phyloP scores from a whole-genome alignment of 1,140 invertebrate species.

The Aradophagus sp. region DNA sequence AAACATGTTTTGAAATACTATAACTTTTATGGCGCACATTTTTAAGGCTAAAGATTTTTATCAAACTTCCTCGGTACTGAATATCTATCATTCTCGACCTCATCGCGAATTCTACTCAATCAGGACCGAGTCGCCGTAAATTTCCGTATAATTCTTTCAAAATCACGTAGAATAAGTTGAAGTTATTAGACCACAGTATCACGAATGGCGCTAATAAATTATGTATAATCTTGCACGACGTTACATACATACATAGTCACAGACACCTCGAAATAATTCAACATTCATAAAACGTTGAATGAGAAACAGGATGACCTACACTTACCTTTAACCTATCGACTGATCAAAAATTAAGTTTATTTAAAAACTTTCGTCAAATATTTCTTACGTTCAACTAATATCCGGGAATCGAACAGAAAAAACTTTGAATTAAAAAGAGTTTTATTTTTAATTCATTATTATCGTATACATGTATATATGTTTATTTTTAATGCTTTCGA shows the following conservation, averaged over 20 bases:
- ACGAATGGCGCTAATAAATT: constrained; percentile 36
- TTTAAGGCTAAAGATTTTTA: no score
- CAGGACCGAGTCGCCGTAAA: constrained; percentile 10
- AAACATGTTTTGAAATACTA: no score
- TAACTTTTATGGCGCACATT: no score
- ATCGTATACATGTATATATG: no score
- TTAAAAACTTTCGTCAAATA: neutral
- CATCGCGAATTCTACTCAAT: constrained; percentile 12
- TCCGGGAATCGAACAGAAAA: no score
- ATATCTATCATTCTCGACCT: neutral
- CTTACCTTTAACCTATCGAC: constrained; percentile 22
- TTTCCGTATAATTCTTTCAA: constrained; percentile 20
- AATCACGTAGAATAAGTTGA: constrained; percentile 9
- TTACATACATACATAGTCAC: constrained; percentile 2
- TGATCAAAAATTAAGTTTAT: constrained; percentile 11
- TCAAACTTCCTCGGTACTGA: neutral
- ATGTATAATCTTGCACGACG: constrained; percentile 26
- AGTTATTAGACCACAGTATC: constrained; percentile 23
- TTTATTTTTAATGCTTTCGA: no score
- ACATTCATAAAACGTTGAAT: constrained; percentile 38
- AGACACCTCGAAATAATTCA: constrained; percentile 36
- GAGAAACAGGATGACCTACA: constrained; percentile 13
- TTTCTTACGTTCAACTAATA: no score
- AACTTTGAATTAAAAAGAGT: no score
- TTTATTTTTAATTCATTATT: no score